A percentile compares a stretch with the other conserved stretches of the same genome.
These are phyloP conservation scores for Stenchaetothrips biformis DNA, from an alignment of 2,888 invertebrate genomes.

Conservation along the genomic window DNA sequence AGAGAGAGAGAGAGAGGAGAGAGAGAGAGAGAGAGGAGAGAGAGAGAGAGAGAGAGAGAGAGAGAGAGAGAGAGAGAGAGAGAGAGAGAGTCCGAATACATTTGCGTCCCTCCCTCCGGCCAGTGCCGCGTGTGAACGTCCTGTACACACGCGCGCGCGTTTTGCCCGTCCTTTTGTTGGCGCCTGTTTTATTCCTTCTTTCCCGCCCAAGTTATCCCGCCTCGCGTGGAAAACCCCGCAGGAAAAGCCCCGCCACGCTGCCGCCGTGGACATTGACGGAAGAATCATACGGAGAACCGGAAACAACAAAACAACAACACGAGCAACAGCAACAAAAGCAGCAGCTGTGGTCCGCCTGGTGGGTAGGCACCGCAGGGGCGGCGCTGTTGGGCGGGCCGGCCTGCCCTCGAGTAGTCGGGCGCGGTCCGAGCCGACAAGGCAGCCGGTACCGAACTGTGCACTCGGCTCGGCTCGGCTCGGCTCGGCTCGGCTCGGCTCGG, in stretches of 20 bases:
- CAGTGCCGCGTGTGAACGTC: neutral
- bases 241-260: neutral
- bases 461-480: too few species aligned
- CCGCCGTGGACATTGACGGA: too few species aligned
- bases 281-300: too few species aligned
- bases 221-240: too few species aligned
- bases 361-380: neutral
- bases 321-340: too few species aligned
- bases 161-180: neutral
- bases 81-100: neutral
- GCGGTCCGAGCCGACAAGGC: neutral
- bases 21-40: neutral
- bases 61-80: neutral
- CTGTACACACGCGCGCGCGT: neutral
- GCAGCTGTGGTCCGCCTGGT: neutral
- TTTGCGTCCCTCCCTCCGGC: neutral
- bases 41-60: neutral
- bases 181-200: neutral
- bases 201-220: too few species aligned
- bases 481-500: too few species aligned
- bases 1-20: neutral
- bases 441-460: neutral
- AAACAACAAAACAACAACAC: too few species aligned
- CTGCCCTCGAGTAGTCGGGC: neutral
- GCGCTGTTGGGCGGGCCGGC: neutral